Evolutionary conservation across 2,888 invertebrate genomes (phyloP).

Genomic region (Macaria notata): DNA sequence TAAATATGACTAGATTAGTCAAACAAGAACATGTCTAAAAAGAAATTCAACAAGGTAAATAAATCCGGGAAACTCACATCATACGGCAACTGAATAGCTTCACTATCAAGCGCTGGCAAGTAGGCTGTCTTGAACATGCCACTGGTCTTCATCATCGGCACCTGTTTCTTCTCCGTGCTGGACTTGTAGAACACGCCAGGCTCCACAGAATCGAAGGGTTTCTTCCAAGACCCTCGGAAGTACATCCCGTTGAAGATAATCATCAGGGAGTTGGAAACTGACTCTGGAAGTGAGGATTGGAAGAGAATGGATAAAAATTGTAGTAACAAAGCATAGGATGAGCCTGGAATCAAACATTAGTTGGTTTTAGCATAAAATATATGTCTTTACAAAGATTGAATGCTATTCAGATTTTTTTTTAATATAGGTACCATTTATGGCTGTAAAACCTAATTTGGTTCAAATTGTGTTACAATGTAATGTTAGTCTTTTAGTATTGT

Average conservation of each 20-base stretch:
- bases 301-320: no score
- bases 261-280: conserved; percentile 81
- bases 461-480: no score
- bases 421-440: no score
- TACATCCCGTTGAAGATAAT: conserved; percentile 89
- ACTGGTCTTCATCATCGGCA: conserved; percentile 86
- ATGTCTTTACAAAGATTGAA: no score
- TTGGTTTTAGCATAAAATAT: no score
- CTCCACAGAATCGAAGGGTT: conserved; percentile 82
- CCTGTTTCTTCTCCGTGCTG: conserved; percentile 81
- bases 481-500: no score
- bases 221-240: conserved; percentile 90
- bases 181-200: conserved; percentile 85
- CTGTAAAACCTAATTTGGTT: no score
- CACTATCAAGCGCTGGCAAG: conserved; percentile 84
- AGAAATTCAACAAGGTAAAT: not conserved
- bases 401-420: no score
- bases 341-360: no score
- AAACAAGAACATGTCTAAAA: no score
- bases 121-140: conserved; percentile 84
- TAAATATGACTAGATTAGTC: no score
- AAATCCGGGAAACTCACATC: conserved; percentile 67
- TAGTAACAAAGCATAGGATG: no score
- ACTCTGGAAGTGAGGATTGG: conserved; percentile 44
- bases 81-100: conserved; percentile 88